Evolutionary conservation across 2,888 invertebrate species (phyloP).

Genomic region (Drosophila setosimentum): DNA sequence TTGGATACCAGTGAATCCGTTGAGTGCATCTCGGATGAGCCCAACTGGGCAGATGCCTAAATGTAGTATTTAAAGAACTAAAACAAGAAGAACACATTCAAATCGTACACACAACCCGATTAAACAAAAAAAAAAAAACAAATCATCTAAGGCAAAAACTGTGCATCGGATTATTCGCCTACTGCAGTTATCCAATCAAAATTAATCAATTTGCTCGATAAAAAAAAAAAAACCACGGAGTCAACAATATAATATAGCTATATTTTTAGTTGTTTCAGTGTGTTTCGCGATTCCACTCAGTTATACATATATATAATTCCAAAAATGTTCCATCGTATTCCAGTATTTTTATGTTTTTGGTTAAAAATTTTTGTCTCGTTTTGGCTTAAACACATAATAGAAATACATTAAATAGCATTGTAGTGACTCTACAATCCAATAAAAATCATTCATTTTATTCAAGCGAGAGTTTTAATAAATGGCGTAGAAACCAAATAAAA

Average conservation of each 20-base stretch:
- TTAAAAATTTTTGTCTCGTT: constrained; percentile 7
- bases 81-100: constrained; percentile 27
- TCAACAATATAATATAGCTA: background rate
- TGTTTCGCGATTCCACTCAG: background rate
- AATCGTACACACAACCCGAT: constrained; percentile 12
- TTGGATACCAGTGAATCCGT: constrained; percentile 29
- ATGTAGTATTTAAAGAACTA: constrained; percentile 15
- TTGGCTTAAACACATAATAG: constrained; percentile 28
- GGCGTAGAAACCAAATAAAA: background rate
- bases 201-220: background rate
- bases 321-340: constrained; percentile 19
- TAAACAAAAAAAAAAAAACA: background rate
- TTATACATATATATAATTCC: constrained; percentile 14
- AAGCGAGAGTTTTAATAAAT: background rate
- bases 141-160: background rate
- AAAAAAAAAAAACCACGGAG: background rate
- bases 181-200: constrained; percentile 1
- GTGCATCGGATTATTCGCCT: background rate
- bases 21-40: constrained; percentile 54
- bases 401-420: constrained; percentile 40
- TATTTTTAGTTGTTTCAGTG: background rate
- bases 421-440: constrained; percentile 29
- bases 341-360: constrained; percentile 28
- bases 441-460: constrained; percentile 26
- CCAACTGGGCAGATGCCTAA: constrained; percentile 32